Base-by-base conservation (phyloP, 2,888 invertebrate genomes). In the Nomada flava region DNA sequence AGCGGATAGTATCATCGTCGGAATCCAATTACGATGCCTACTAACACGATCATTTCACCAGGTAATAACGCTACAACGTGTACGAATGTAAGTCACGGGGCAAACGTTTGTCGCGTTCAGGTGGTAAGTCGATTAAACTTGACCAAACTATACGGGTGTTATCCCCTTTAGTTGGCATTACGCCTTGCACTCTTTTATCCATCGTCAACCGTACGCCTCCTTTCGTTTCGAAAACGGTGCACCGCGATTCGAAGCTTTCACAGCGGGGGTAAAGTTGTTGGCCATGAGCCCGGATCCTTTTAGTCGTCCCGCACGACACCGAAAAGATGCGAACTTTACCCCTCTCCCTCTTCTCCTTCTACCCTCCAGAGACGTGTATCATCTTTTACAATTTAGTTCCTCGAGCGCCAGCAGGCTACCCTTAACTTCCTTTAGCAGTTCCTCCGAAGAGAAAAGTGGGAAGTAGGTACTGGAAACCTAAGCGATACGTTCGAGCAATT, bases 281-380 rank as follows among this genome's bases (percentile, higher is more conserved):
- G 73, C 73, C 29, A 2, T 3, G 18, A 47, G 65, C 73, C 64
- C 64, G 9, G 9, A 23, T 53, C 53, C 72, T 73, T 64, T 64
- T 29, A 55, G 44, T 9, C 62, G 26, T 3, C 29, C 29, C 23
- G 29, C 20, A 44, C 42, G 23, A 44, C 55, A 47, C 29, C n/a
- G n/a, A 18, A 29, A 55, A 23, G n/a, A 57, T 60, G 50, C 29
- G n/a, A 29, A 65, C 52, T 53, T 13, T 42, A 10, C 20, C 9
- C 20, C 23, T 18, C n/a, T 18, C 15, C 36, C 36, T 7, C 36
- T 36, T 36, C 36, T 36, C 7, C 36, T 7, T 7, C 36, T 36
- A 7, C 36, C 29, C 29, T 5, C 4, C 20, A 26, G 50, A n/a
- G 53, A 60, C 4, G 42, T 7, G 62, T 23, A 18, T 63, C 62